Evolutionary conservation across 2,797 vertebrate genomes (phyloP).

Genomic region (Morus bassanus): DNA sequence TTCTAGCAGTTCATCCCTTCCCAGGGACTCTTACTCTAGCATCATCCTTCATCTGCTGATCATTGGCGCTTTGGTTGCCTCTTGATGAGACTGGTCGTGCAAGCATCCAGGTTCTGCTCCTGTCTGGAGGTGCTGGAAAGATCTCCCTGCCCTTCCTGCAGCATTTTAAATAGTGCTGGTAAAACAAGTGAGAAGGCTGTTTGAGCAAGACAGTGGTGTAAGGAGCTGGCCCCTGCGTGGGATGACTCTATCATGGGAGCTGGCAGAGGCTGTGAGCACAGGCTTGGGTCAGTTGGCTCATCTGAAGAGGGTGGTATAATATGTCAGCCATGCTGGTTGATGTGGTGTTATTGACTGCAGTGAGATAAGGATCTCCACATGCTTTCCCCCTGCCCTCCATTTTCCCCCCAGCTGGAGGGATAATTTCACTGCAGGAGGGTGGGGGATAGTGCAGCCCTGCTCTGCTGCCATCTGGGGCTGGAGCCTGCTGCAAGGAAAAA

Average conservation of each 20-base stretch:
- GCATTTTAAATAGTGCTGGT: not conserved
- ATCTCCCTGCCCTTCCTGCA: not conserved
- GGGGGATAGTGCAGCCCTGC: not conserved
- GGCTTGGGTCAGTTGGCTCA: not conserved
- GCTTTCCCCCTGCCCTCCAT: not conserved
- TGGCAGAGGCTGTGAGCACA: not conserved
- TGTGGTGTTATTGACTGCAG: not conserved
- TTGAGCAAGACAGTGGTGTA: not conserved
- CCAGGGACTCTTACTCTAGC: not conserved
- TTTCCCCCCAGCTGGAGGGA: not conserved
- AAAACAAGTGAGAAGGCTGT: accelerated
- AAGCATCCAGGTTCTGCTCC: not conserved
- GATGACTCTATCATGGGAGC: accelerated
- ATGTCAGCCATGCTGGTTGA: not conserved
- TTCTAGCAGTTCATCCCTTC: not conserved
- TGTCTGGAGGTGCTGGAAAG: not conserved
- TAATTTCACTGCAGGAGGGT: not conserved
- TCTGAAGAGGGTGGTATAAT: not conserved
- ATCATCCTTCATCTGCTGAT: not conserved
- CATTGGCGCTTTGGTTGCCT: not conserved
- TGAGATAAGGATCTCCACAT: not conserved
- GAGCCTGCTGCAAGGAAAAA: not conserved
- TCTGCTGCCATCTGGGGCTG: not conserved
- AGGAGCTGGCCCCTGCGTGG: not conserved
- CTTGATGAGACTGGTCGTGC: accelerated